Conservation (phyloP, 2,888 invertebrate species). For the Mesoligia furuncula region DNA sequence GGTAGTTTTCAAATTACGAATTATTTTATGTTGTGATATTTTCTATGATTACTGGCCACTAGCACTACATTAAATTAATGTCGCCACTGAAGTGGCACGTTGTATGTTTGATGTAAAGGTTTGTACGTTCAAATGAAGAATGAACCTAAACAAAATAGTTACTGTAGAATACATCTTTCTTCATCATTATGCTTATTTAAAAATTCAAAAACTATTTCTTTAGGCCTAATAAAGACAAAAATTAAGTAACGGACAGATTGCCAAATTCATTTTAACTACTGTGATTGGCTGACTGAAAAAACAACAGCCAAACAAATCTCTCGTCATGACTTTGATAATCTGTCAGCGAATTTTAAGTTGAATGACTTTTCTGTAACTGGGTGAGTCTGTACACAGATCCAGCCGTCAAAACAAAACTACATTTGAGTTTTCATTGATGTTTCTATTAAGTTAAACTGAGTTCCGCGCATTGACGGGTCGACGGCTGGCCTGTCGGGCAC, state of each 20-base stretch:
- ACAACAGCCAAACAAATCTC: not conserved
- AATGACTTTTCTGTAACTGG: not conserved
- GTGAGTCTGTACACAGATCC: not conserved
- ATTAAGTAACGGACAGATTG: not conserved
- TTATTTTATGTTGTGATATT: too few species aligned
- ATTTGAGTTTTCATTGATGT: constrained; percentile 15
- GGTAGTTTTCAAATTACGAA: too few species aligned
- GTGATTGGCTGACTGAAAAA: not conserved
- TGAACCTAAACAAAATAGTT: not conserved
- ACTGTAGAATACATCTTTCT: not conserved
- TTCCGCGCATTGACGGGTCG: constrained; percentile 41
- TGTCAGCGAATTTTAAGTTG: not conserved
- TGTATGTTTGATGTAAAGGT: not conserved
- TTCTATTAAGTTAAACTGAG: constrained; percentile 19
- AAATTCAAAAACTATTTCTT: not conserved
- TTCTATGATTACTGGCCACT: too few species aligned
- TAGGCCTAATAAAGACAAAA: not conserved
- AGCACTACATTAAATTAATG: too few species aligned
- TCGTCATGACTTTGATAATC: not conserved
- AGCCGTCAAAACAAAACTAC: constrained; percentile 4
- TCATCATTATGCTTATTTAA: not conserved
- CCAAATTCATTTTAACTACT: not conserved
- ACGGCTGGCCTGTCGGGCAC: constrained; percentile 29
- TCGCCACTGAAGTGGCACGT: too few species aligned
- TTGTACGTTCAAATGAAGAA: not conserved